A percentile compares a stretch with the other conserved stretches of the same genome.
phyloP scores from a whole-genome alignment of 2,888 invertebrate genomes.

The Phytoseiulus persimilis region DNA sequence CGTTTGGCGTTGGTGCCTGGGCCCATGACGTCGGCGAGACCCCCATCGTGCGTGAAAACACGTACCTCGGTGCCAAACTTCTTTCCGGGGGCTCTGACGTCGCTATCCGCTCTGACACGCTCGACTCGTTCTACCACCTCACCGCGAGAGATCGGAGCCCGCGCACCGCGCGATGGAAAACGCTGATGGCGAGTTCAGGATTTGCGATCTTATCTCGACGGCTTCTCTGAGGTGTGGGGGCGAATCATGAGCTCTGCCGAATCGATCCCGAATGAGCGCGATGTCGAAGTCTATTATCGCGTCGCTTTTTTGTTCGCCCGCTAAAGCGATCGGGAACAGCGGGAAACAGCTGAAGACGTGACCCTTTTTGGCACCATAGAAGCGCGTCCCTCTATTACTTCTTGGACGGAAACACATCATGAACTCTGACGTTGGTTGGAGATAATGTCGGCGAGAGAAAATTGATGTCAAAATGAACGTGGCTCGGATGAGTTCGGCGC shows the following conservation, averaged over 20 bases:
- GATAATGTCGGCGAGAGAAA: not conserved
- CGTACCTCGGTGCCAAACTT: not conserved
- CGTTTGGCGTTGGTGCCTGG: not conserved
- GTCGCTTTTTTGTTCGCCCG: too few species aligned
- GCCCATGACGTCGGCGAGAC: not conserved
- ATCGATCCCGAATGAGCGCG: not conserved
- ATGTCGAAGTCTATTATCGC: not conserved
- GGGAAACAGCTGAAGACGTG: not conserved
- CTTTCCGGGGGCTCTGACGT: not conserved
- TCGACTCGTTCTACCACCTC: not conserved
- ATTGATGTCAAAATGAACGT: not conserved
- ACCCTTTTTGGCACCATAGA: not conserved
- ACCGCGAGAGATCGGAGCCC: not conserved
- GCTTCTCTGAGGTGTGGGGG: not conserved
- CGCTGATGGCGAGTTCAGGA: not conserved
- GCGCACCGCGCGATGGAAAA: not conserved
- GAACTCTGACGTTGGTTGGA: not conserved
- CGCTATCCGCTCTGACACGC: not conserved
- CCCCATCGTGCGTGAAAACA: not conserved
- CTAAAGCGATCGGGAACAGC: too few species aligned
- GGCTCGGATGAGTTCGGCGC: too few species aligned
- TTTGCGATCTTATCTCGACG: not conserved
- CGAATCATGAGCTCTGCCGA: not conserved
- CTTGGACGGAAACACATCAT: not conserved
- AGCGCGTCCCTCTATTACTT: not conserved